Percentiles rank a stretch among this genome's conserved stretches.
phyloP scores from a whole-genome alignment of 23 tunicate species.

The Trididemnum nubilum region DNA sequence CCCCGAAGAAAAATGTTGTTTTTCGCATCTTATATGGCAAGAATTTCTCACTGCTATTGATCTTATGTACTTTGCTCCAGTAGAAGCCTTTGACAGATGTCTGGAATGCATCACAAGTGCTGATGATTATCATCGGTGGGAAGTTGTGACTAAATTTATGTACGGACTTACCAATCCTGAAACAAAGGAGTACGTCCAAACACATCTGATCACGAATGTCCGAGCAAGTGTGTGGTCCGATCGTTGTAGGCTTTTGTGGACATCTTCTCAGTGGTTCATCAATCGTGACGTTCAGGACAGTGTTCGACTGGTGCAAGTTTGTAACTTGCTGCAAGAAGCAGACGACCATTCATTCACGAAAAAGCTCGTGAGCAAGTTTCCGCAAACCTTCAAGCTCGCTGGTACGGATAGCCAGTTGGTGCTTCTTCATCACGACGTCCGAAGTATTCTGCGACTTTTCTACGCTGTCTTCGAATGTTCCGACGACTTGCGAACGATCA shows the following conservation, averaged over 20 bases:
- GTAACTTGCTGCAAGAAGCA: constrained; percentile 44
- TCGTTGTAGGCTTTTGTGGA: constrained; percentile 11
- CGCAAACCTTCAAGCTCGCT: constrained; percentile 26
- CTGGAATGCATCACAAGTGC: background rate
- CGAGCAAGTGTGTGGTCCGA: constrained; percentile 4
- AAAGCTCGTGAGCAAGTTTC: constrained; percentile 23
- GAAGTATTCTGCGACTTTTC: constrained; percentile 29
- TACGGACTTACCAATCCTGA: constrained; percentile 41
- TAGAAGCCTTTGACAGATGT: constrained; percentile 28
- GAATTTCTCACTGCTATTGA: constrained; percentile 59
- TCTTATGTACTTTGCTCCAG: constrained; percentile 39
- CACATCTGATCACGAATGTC: background rate
- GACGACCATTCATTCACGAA: constrained; percentile 25
- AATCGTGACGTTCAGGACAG: background rate
- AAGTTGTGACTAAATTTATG: constrained; percentile 48
- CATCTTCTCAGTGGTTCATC: constrained; percentile 2
- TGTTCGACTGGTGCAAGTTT: constrained; percentile 19
- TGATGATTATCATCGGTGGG: constrained; percentile 45
- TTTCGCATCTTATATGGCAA: constrained; percentile 54
- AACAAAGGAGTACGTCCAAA: constrained; percentile 9
- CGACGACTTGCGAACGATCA: constrained; percentile 22
- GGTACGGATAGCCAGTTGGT: constrained; percentile 10
- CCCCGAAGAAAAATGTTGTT: constrained; percentile 41
- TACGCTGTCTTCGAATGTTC: constrained; percentile 22
- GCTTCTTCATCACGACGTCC: constrained; percentile 36